Evolutionary conservation across 37 sponge, comb jelly and placozoan genomes (phyloP), one percentile per base, ranked within the genome.

Genomic region (Eunapius fragilis): DNA sequence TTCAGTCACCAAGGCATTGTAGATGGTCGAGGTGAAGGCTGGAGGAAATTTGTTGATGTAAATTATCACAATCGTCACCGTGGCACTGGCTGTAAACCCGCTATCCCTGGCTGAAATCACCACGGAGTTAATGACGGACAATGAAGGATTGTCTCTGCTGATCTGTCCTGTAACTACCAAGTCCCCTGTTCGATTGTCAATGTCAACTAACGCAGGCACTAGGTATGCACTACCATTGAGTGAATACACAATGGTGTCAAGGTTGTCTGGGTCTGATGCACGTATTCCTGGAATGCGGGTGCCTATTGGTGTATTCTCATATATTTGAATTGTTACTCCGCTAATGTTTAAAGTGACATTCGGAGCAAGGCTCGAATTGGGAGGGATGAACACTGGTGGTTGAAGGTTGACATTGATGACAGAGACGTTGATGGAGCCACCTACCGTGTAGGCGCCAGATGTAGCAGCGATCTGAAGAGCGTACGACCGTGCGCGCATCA

Each of bases 31-130:
- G 28, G 37, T n/a, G 45, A 92, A 88, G 10, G 25, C 58, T 71
- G 93, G 93, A 23, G 73, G 77, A 31, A 67, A 77, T 17, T 88
- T 88, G 49, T 92, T 92, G 25, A 75, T 71, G 31, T 84, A 89
- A 6, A 80, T 67, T 67, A 92, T 77, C 10, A 14, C 30, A 5
- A 92, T 75, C 4, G 77, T 85, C 35, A 69, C 32, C 34, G 45
- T 81, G 28, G 58, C 2, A 31, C 24, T n/a, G 17, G 67, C 67
- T 23, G 19, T 50, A 13, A 31, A 76, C 4, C 24, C 35, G 22
- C 83, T 73, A 72, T 92, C 92, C n/a, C 70, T 70, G 19, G 77
- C 88, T 25, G 72, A 74, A 26, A 92, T 70, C 5, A 48, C 80
- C 26, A 87, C 71, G 3, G 25, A 3, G 25, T 83, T 87, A 5